phyloP scores from a whole-genome alignment of 2,113 vertebrate species.

The Myodes glareolus region DNA sequence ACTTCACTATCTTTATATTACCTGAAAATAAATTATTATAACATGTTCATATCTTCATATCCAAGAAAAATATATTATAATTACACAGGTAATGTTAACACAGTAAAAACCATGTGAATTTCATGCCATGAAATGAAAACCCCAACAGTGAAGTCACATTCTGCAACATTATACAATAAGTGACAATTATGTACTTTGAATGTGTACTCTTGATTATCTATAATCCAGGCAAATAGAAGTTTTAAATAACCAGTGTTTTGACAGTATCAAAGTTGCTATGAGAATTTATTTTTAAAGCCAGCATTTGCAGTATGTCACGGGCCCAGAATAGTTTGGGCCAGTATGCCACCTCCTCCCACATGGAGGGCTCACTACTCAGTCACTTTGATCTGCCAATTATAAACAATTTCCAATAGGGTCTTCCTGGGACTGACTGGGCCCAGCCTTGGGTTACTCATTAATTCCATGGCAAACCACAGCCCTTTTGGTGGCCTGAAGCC shows the following conservation, averaged over 20 bases:
- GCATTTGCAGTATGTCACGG: constrained; percentile 62
- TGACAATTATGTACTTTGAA: constrained; percentile 38
- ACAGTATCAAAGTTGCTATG: constrained; percentile 71
- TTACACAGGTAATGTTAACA: neutral
- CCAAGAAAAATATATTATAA: neutral
- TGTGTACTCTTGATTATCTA: constrained; percentile 62
- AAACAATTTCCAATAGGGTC: neutral
- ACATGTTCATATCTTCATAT: neutral
- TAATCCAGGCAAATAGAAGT: constrained; percentile 62
- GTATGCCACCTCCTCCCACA: neutral
- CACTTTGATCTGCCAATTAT: neutral
- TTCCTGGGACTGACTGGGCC: neutral
- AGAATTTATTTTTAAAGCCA: constrained; percentile 68
- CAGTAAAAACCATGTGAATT: neutral
- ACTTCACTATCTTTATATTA: constrained; percentile 3
- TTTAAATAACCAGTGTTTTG: constrained; percentile 75
- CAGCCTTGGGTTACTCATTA: neutral
- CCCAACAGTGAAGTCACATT: neutral
- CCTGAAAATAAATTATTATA: constrained; percentile 34
- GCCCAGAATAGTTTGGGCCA: constrained; percentile 62
- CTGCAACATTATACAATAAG: neutral
- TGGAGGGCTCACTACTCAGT: neutral
- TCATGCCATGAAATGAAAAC: neutral
- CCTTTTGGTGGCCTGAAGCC: neutral
- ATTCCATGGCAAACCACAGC: neutral